Percentiles rank a stretch among this genome's conserved stretches.
These are phyloP conservation scores for Linepithema humile DNA, from an alignment of 1,140 invertebrate genomes.

Conservation along the genomic window DNA sequence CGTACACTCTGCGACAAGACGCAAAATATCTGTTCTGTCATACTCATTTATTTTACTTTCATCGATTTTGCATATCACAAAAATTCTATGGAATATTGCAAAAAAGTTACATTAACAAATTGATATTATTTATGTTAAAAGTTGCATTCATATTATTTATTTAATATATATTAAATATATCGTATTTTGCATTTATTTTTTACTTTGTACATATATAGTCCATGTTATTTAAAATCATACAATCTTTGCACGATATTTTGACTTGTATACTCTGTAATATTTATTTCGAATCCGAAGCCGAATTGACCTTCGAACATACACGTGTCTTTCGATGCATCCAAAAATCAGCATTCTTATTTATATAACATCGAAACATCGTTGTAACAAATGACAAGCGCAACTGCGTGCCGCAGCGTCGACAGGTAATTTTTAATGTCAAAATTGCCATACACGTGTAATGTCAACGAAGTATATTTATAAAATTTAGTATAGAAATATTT, in stretches of 20 bases:
- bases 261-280: neutral
- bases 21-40: neutral
- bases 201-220: neutral
- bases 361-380: neutral
- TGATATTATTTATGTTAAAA: neutral
- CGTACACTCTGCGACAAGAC: slow-evolving; percentile 7
- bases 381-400: neutral
- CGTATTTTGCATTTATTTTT: neutral
- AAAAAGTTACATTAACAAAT: neutral
- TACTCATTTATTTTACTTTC: neutral
- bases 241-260: neutral
- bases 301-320: neutral
- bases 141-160: too few relatives aligned
- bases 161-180: neutral
- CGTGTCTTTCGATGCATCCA: neutral
- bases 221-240: neutral
- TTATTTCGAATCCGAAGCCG: neutral
- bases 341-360: slow-evolving; percentile 43
- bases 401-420: neutral
- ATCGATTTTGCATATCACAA: neutral
- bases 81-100: too few relatives aligned
- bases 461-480: neutral
- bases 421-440: neutral
- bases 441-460: neutral
- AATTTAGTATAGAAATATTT: neutral